Conservation (phyloP, 2,113 vertebrate genomes). For the Platysternon megacephalum region DNA sequence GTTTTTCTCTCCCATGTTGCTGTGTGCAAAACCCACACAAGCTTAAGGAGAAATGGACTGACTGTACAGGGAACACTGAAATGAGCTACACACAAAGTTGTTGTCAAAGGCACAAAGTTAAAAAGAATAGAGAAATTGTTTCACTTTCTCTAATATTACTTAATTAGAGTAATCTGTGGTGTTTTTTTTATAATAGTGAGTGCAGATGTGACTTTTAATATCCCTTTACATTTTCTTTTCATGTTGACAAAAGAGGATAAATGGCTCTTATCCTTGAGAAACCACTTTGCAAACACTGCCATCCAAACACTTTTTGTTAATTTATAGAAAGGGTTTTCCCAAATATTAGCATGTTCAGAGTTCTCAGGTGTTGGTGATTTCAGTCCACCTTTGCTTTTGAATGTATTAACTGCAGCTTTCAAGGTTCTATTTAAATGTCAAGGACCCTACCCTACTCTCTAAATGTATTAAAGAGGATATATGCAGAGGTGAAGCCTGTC, state of each 20-base stretch:
- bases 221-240: background rate
- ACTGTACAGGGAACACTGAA: background rate
- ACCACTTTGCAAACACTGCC: background rate
- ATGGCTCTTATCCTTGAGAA: background rate
- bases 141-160: background rate
- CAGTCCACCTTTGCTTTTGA: background rate
- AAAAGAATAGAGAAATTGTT: background rate
- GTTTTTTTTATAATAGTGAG: background rate
- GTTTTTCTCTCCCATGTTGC: background rate
- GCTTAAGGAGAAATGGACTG: background rate
- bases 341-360: rapidly evolving
- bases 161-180: background rate
- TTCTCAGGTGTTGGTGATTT: background rate
- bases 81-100: background rate
- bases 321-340: background rate
- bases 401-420: background rate
- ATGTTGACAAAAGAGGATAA: background rate
- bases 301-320: background rate
- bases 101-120: background rate
- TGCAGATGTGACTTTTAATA: background rate
- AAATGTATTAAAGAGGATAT: background rate
- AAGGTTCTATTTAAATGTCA: background rate
- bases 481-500: background rate
- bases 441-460: background rate
- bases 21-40: background rate